phyloP scores from a whole-genome alignment of 2,113 vertebrate genomes.

The Acanthisitta chloris region DNA sequence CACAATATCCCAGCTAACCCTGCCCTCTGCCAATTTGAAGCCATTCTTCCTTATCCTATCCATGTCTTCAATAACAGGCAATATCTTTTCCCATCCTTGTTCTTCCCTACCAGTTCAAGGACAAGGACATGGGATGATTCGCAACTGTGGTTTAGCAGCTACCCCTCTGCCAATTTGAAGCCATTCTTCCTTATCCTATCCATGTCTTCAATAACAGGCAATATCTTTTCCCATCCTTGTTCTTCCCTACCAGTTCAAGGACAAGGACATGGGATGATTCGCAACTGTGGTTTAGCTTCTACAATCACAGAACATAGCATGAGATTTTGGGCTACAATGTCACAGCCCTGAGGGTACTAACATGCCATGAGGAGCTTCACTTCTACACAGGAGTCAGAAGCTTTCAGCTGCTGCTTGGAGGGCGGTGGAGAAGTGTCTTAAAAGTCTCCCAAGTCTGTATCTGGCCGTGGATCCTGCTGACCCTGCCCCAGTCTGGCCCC shows the following conservation, averaged over 20 bases:
- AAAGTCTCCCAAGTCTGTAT: too few species aligned
- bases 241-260: not conserved
- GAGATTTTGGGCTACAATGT: not conserved
- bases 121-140: not conserved
- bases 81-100: not conserved
- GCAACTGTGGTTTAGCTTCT: not conserved
- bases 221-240: not conserved
- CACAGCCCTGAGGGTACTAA: not conserved
- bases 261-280: not conserved
- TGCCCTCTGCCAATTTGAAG: not conserved
- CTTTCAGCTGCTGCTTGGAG: too few species aligned
- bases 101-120: not conserved
- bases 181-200: not conserved
- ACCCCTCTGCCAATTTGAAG: not conserved
- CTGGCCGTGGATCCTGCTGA: not conserved
- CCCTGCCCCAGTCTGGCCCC: not conserved
- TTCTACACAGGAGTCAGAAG: rapidly evolving
- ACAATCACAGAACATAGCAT: rapidly evolving
- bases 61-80: not conserved
- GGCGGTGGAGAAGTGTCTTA: too few species aligned
- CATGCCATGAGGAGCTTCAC: not conserved
- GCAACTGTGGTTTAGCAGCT: too few species aligned
- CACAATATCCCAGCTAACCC: rapidly evolving
- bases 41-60: not conserved
- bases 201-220: not conserved